Base-by-base conservation (phyloP, 2,113 vertebrate species). In the Diadophis punctatus region DNA sequence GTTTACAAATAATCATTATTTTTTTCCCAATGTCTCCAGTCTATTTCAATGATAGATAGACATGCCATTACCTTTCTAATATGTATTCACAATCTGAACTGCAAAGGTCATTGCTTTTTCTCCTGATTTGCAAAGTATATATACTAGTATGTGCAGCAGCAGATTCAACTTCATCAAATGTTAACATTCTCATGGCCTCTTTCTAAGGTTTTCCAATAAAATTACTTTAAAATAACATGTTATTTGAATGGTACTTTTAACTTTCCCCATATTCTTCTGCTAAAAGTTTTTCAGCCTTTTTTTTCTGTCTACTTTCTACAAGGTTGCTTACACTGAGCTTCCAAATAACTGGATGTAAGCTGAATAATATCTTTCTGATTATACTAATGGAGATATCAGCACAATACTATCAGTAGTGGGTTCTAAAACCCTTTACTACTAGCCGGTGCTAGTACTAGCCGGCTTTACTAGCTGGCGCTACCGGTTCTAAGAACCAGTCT, bases 1-100 rank as follows among this genome's bases (percentile, higher is more conserved):
- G 84, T 96, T 97, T 96, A 96, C 95, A 96, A 96, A 96, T 96
- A 96, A 95, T 96, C 96, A 96, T 96, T 96, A 96, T 96, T 97
- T 96, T n/a, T 92, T 93, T 94, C 68, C 90, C 93, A 46, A 93
- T 95, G 96, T 91, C 96, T 96, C 95, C 93, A 94, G 95, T 96
- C 94, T 94, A 91, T 96, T 97, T 95, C 94, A 92, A 91, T 96
- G 95, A 96, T 96, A 93, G 95, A 97, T 96, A 96, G 96, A 91
- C 94, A 94, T 94, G 96, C 10, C 95, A 95, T 94, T 96, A 94
- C 93, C 85, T 95, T 96, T 91, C 95, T 91, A 92, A 94, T 96
- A 94, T 27, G 20, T 93, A 96, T 93, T 93, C 95, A 96, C 87
- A 93, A 84, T 91, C 68, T 90, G 74, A 90, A 87, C 53, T 12